Evolutionary conservation across 2,888 invertebrate species (phyloP).

Genomic region (Heliconius cydno): DNA sequence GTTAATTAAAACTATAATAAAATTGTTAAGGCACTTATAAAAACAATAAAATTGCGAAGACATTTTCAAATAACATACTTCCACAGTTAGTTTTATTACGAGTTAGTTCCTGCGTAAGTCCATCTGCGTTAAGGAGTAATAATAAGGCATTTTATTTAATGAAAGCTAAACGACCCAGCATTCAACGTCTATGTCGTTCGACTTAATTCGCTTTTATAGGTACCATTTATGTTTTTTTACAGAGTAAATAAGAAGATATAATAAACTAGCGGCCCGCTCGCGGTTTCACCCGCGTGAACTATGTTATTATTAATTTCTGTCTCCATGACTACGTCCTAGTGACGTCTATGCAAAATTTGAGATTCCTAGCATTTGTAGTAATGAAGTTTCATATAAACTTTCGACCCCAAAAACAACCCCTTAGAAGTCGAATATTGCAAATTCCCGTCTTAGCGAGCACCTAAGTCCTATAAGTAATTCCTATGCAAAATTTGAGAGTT

Average conservation of each 20-base stretch:
- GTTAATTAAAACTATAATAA: neutral
- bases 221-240: neutral
- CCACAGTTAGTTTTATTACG: conserved; percentile 16
- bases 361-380: too few relatives aligned
- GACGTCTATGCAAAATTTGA: too few relatives aligned
- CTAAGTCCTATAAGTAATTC: too few relatives aligned
- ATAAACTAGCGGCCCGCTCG: too few relatives aligned
- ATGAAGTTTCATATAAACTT: too few relatives aligned
- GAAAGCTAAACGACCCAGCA: conserved; percentile 31
- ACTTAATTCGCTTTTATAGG: conserved; percentile 26
- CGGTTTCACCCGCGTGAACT: too few relatives aligned
- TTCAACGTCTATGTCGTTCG: conserved; percentile 19
- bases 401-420: too few relatives aligned
- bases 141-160: conserved; percentile 30
- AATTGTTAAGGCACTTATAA: neutral
- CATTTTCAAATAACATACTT: conserved; percentile 22
- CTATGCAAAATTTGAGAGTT: too few relatives aligned
- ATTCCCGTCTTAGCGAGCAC: too few relatives aligned
- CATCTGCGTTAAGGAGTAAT: conserved; percentile 22
- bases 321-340: too few relatives aligned
- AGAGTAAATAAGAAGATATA: neutral
- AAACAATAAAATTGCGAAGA: neutral
- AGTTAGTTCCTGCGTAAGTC: conserved; percentile 22
- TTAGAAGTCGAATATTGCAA: too few relatives aligned
- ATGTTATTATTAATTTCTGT: too few relatives aligned